Base-by-base conservation (phyloP, 37 sponge, comb jelly and placozoan species). In the Halichondria panicea region DNA sequence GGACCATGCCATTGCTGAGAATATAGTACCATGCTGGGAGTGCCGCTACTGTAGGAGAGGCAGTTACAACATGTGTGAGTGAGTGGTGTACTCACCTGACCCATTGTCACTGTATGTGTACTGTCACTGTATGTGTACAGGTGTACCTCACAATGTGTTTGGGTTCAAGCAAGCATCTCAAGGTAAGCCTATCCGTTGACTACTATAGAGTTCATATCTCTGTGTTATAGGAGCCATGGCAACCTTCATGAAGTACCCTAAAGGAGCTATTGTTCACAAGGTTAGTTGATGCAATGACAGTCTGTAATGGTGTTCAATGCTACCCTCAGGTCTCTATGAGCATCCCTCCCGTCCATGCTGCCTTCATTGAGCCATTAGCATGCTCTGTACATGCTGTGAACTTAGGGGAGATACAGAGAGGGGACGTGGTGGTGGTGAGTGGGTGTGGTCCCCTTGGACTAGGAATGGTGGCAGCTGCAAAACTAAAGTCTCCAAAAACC, bases 381-480 rank as follows among this genome's bases (percentile, higher is more conserved):
- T 83, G 84, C 66, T 70, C 89, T 13, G 54, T 89, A 7, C 89
- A 89, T 73, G 84, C 84, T 12, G 89, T 83, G 24, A 84, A 89
- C 48, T 53, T 75, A 42, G 89, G 83, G 4, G 43, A 78, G 13
- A 79, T 89, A 5, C 80, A 83, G 72, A 76, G 83, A 43, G 21
- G 59, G n/a, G 75, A 89, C 54, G 75, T 73, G 12, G 89, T 89
- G 45, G 89, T 89, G 18, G 75, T 89, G 33, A 61, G 84, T 42
- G 89, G 89, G 18, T 89, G 89, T 78, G 89, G 89, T 1, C 84
- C 89, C 36, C 78, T 89, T 0, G 89, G 89, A 37, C 80, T 89
- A 12, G 89, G 89, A 0, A 89, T 89, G 89, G 74, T 89, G 25
- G 84, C 89, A 38, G 75, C 89, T 37, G 89, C 89, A 24, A 77